A percentile compares a stretch with the other conserved stretches of the same genome.
Evolutionary conservation across 2,113 vertebrate species (phyloP).

Genomic region (Ctenodactylus gundi): DNA sequence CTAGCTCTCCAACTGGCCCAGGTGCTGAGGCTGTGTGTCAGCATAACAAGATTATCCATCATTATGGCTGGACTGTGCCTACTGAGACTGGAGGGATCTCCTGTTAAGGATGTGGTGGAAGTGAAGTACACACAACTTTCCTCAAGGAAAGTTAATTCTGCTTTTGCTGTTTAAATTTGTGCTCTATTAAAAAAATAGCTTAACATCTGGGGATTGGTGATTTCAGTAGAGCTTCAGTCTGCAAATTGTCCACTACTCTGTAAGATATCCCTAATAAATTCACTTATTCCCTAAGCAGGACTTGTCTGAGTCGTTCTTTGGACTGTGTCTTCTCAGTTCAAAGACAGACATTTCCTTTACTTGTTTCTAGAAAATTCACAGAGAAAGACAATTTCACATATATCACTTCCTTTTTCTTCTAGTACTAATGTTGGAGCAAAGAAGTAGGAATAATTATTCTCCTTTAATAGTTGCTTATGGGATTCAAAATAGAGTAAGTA

Average conservation of each 20-base stretch:
- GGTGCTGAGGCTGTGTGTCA: not conserved
- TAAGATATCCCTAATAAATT: not conserved
- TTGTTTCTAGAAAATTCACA: not conserved
- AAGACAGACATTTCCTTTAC: not conserved
- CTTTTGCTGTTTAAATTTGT: not conserved
- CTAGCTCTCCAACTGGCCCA: not conserved
- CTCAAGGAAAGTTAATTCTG: not conserved
- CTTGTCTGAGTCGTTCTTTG: not conserved
- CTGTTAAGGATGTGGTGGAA: not conserved
- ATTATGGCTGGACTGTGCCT: not conserved
- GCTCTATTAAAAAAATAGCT: not conserved
- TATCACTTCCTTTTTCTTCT: not conserved
- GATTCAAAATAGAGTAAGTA: not conserved
- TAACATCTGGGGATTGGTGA: not conserved
- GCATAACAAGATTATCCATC: not conserved
- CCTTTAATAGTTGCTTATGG: not conserved
- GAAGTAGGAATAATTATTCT: not conserved
- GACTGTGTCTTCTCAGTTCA: not conserved
- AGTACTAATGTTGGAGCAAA: not conserved
- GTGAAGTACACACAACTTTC: not conserved
- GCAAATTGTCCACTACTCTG: not conserved
- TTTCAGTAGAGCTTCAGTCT: not conserved
- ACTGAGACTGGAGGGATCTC: not conserved
- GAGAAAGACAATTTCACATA: not conserved
- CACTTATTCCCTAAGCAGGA: not conserved